phyloP scores from a whole-genome alignment of 2,113 vertebrate genomes.

The Actenoides hombroni region DNA sequence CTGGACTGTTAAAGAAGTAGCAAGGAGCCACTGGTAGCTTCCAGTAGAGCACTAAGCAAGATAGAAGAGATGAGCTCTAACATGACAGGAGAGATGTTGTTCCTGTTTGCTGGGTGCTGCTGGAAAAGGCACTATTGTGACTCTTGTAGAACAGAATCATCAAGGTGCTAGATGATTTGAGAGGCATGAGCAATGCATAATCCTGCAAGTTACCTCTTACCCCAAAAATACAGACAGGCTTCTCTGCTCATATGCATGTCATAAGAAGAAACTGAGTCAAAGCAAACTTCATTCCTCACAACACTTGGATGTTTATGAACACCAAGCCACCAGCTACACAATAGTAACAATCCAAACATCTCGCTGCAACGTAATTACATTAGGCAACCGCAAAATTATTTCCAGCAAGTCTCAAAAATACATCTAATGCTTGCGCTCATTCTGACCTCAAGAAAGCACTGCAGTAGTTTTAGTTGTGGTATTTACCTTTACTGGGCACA shows the following conservation, averaged over 20 bases:
- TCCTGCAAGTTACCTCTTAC: background rate
- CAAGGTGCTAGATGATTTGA: fast-evolving
- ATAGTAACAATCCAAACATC: background rate
- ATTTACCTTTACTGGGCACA: background rate
- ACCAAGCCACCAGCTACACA: background rate
- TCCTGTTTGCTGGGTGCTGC: background rate
- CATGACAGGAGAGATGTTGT: fast-evolving
- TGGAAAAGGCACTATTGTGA: background rate
- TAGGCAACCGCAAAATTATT: background rate
- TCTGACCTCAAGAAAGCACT: background rate
- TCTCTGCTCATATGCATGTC: background rate
- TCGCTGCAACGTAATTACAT: background rate
- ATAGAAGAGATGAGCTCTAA: background rate
- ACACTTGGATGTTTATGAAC: background rate
- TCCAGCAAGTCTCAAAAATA: background rate
- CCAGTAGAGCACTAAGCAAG: too few relatives aligned
- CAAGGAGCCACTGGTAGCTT: background rate
- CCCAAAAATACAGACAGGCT: fast-evolving
- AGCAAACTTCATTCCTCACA: background rate
- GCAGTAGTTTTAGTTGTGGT: background rate
- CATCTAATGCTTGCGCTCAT: background rate
- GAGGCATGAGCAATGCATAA: background rate
- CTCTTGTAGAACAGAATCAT: background rate
- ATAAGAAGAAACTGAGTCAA: background rate
- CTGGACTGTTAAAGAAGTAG: background rate